These are phyloP conservation scores for Morelia viridis DNA, from an alignment of 2,797 vertebrate species.

Conservation along the genomic window DNA sequence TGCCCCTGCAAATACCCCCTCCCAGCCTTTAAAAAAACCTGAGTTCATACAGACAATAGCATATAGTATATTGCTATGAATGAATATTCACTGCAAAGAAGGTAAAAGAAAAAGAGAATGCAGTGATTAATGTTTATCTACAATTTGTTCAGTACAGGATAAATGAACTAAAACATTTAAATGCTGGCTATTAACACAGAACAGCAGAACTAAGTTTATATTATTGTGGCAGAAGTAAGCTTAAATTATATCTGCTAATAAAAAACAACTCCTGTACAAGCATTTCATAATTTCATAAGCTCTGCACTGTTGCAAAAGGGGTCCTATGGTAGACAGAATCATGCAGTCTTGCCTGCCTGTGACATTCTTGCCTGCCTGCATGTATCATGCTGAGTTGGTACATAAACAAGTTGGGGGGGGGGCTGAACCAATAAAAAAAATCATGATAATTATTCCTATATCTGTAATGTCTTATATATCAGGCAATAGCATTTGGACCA, in stretches of 20 bases:
- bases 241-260: background rate
- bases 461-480: background rate
- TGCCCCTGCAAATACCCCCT: slow-evolving; percentile 6
- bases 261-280: background rate
- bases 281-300: background rate
- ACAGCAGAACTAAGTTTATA: background rate
- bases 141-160: background rate
- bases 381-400: background rate
- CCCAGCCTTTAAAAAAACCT: background rate
- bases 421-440: background rate
- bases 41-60: slow-evolving; percentile 14
- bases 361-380: too few species aligned
- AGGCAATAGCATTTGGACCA: background rate
- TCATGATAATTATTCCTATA: too few species aligned
- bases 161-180: background rate
- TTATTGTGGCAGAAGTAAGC: background rate
- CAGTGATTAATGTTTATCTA: background rate
- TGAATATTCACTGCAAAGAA: slow-evolving; percentile 7
- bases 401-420: background rate
- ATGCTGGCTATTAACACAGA: background rate
- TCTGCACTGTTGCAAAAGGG: background rate
- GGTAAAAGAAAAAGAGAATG: background rate
- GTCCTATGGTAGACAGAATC: background rate
- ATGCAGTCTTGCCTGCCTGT: background rate
- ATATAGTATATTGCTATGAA: background rate